Conservation (phyloP, 2,113 vertebrate species). For the Alligator mississippiensis region DNA sequence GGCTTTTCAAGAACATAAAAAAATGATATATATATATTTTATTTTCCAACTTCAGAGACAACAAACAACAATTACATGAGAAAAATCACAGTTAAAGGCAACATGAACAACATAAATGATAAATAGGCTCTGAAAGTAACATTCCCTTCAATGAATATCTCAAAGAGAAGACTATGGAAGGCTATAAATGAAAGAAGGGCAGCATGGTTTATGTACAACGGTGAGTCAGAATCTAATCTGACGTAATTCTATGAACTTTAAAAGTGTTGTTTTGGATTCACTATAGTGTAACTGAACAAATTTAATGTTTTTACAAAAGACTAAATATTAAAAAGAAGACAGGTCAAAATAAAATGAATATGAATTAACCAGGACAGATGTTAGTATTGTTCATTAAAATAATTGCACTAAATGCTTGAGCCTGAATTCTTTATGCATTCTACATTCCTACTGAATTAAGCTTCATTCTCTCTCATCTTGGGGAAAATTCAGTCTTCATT, state of each 20-base stretch:
- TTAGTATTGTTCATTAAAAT: neutral
- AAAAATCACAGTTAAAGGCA: constrained; percentile 14
- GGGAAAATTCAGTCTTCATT: neutral
- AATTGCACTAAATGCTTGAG: neutral
- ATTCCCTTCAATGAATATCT: neutral
- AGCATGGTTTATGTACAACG: neutral
- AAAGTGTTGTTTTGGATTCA: neutral
- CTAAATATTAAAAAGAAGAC: neutral
- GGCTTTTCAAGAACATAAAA: neutral
- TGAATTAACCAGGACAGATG: neutral
- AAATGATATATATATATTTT: neutral
- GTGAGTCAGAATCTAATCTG: neutral
- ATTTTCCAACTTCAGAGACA: neutral
- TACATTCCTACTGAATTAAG: neutral
- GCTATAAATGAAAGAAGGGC: neutral
- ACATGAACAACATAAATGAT: neutral
- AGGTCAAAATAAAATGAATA: neutral
- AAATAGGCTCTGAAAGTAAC: neutral
- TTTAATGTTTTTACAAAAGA: neutral
- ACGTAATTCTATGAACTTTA: neutral
- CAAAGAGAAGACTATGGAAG: neutral
- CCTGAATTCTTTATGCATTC: neutral
- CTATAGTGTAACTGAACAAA: neutral
- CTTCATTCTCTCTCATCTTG: neutral
- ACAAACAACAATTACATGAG: neutral